Evolutionary conservation across 2,888 invertebrate species (phyloP).

Genomic region (Hemistola chrysoprasaria): DNA sequence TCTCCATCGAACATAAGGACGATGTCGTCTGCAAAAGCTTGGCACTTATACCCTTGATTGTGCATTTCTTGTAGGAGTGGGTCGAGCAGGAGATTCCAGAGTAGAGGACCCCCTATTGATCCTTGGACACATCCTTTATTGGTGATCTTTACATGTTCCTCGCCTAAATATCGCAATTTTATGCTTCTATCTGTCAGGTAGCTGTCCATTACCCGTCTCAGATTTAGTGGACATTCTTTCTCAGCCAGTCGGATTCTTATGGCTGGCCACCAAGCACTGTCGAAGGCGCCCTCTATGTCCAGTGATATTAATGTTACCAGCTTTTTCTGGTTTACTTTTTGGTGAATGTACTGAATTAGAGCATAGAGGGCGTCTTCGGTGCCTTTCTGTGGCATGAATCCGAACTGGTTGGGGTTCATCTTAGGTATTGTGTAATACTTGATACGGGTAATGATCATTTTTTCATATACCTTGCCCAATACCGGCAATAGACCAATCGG

Average conservation of each 20-base stretch:
- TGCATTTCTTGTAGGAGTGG: too few relatives aligned
- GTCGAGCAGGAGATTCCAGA: too few relatives aligned
- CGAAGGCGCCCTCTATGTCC: too few relatives aligned
- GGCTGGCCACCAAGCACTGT: too few relatives aligned
- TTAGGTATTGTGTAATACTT: too few relatives aligned
- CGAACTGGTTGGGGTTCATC: slow-evolving; percentile 19
- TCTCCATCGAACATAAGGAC: slow-evolving; percentile 1
- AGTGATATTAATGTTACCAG: too few relatives aligned
- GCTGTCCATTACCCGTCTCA: neutral
- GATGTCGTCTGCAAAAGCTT: neutral
- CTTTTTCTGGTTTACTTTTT: slow-evolving; percentile 7
- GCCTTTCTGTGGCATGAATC: slow-evolving; percentile 29
- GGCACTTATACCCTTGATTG: neutral
- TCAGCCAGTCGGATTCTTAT: too few relatives aligned
- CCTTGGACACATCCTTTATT: too few relatives aligned
- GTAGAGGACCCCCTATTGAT: too few relatives aligned
- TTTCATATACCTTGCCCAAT: slow-evolving; percentile 16
- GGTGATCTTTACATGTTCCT: neutral
- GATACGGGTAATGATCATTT: slow-evolving; percentile 17
- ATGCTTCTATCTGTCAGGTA: neutral
- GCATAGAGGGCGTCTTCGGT: slow-evolving; percentile 26
- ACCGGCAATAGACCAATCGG: too few relatives aligned
- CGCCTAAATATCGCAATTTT: neutral
- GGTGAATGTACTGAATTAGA: slow-evolving; percentile 3
- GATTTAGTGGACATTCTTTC: too few relatives aligned